Evolutionary conservation across 2,888 invertebrate species (phyloP).

Genomic region (Meiosimyza decipiens): DNA sequence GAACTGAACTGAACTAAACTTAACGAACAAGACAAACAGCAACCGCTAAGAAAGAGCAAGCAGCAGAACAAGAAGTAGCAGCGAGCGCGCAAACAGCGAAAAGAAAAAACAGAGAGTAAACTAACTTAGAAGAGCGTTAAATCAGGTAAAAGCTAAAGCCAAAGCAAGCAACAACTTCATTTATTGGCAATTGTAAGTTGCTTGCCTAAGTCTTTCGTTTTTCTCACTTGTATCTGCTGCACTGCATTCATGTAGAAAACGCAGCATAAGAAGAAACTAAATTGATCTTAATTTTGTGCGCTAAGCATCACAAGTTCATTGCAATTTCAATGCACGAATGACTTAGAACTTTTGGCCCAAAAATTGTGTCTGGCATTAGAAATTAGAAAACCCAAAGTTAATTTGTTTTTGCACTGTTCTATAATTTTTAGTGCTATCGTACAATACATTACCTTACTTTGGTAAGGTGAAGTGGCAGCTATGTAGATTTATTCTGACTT

Average conservation of each 20-base stretch:
- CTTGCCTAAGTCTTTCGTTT: conserved; percentile 58
- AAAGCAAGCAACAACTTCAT: not conserved
- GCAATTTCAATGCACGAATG: too few species aligned
- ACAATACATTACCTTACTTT: too few species aligned
- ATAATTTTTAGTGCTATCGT: too few species aligned
- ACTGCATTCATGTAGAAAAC: too few species aligned
- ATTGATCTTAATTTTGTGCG: not conserved
- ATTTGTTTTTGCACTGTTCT: too few species aligned
- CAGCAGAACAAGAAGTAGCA: conserved; percentile 31
- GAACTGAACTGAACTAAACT: conserved; percentile 63
- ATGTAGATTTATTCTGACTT: too few species aligned
- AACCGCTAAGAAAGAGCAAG: conserved; percentile 27
- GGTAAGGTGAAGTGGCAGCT: too few species aligned
- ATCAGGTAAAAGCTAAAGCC: conserved; percentile 29
- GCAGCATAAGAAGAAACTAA: conserved; percentile 4
- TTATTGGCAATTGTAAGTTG: conserved; percentile 48
- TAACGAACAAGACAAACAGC: conserved; percentile 24
- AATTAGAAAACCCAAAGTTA: too few species aligned
- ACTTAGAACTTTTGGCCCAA: too few species aligned
- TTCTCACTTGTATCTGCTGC: not conserved
- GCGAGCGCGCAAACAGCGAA: not conserved
- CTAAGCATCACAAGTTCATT: not conserved
- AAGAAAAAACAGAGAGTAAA: not conserved
- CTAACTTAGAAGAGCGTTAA: conserved; percentile 38
- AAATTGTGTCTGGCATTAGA: too few species aligned